Evolutionary conservation across 2,113 vertebrate species (phyloP).

Genomic region (Oryzias melastigma): DNA sequence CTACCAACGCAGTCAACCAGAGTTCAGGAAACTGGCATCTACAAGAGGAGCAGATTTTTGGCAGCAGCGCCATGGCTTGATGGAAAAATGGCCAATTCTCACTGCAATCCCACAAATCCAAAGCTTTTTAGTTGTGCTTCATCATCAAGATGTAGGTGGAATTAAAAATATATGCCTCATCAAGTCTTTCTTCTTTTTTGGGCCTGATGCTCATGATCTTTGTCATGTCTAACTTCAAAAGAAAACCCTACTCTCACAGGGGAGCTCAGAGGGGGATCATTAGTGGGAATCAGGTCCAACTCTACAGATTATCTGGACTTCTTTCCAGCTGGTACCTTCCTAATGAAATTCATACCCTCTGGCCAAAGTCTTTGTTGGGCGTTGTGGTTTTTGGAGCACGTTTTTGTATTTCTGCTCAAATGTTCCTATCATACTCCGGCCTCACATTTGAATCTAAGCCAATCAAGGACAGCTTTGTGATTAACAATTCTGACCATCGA

Average conservation of each 20-base stretch:
- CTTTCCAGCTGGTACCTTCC: background rate
- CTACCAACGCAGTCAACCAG: constrained; percentile 1
- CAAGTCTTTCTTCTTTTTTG: background rate
- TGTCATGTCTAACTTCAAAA: constrained; percentile 5
- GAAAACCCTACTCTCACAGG: background rate
- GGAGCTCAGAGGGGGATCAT: constrained; percentile 7
- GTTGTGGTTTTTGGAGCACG: constrained; percentile 5
- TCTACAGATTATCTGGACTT: constrained; percentile 28
- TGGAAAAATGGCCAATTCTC: background rate
- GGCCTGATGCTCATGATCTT: constrained; percentile 13
- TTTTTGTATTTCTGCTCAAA: constrained; percentile 16
- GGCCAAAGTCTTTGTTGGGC: constrained; percentile 6
- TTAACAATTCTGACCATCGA: constrained; percentile 41
- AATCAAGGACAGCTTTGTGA: constrained; percentile 26
- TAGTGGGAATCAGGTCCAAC: constrained; percentile 28
- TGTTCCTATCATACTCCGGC: constrained; percentile 15
- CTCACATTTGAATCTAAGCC: constrained; percentile 29
- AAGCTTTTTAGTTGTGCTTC: constrained; percentile 7
- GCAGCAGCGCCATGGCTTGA: background rate
- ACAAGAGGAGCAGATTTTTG: constrained; percentile 8
- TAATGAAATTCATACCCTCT: constrained; percentile 14
- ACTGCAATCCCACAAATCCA: background rate
- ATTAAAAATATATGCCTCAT: no score
- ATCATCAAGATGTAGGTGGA: constrained; percentile 3
- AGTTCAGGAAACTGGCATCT: constrained; percentile 20